A percentile compares a stretch with the other conserved stretches of the same genome.
phyloP scores from a whole-genome alignment of 2,113 vertebrate genomes.

The Cyprinodon variegatus region DNA sequence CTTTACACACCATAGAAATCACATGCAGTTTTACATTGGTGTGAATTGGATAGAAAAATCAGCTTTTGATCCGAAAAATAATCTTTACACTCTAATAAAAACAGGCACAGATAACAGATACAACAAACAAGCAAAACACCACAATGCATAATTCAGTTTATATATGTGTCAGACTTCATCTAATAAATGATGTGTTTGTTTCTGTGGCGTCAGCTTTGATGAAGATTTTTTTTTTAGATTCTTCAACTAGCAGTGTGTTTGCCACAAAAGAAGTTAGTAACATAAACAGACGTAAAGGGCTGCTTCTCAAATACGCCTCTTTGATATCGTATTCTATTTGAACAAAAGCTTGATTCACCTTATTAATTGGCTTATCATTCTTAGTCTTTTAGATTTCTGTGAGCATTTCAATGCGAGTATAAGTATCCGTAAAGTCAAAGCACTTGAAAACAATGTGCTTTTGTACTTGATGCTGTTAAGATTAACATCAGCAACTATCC shows the following conservation, averaged over 20 bases:
- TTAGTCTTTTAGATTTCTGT: neutral
- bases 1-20: no score
- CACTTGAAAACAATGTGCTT: neutral
- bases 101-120: no score
- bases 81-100: no score
- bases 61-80: no score
- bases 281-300: neutral
- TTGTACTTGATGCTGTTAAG: neutral
- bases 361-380: neutral
- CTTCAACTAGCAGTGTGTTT: neutral
- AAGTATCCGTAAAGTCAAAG: neutral
- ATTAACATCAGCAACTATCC: neutral
- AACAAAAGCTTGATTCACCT: neutral
- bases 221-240: neutral
- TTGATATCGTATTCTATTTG: neutral
- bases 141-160: neutral
- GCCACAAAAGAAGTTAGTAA: neutral
- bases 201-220: neutral
- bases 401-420: neutral
- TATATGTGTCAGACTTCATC: neutral
- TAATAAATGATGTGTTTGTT: neutral
- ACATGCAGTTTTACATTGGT: no score
- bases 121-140: neutral
- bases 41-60: no score
- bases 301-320: neutral